phyloP scores from a whole-genome alignment of 2,797 vertebrate genomes.

The Spondyliosoma cantharus region DNA sequence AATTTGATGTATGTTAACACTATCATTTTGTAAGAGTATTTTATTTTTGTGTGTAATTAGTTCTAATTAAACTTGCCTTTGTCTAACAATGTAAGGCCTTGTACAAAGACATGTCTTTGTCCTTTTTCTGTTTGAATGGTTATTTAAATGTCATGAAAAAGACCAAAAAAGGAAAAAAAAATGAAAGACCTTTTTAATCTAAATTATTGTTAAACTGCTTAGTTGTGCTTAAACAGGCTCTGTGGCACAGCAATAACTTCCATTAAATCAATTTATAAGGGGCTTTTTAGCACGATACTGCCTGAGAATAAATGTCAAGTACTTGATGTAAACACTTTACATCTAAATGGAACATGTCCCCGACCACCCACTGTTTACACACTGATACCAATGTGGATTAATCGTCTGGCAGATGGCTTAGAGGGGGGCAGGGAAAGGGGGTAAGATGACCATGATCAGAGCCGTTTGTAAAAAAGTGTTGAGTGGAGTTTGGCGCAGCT shows the following conservation, averaged over 20 bases:
- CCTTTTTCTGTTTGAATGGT: slow-evolving; percentile 29
- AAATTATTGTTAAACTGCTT: background rate
- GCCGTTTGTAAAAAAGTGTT: background rate
- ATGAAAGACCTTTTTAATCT: background rate
- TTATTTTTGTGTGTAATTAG: slow-evolving; percentile 94
- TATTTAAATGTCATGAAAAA: background rate
- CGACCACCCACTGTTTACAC: slow-evolving; percentile 15
- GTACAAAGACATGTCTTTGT: slow-evolving; percentile 59
- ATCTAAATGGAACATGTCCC: slow-evolving; percentile 19
- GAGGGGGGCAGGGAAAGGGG: background rate
- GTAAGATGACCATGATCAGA: background rate
- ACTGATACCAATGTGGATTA: slow-evolving; percentile 34
- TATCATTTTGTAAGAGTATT: slow-evolving; percentile 90
- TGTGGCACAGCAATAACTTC: background rate
- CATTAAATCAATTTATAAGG: background rate
- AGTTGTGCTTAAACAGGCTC: background rate
- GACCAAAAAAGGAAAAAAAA: background rate
- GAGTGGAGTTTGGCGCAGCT: background rate
- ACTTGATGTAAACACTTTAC: slow-evolving; percentile 31
- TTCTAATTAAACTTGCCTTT: slow-evolving; percentile 92
- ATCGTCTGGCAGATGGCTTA: slow-evolving; percentile 35
- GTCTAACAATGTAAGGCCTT: slow-evolving; percentile 81
- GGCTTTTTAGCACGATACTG: background rate
- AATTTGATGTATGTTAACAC: slow-evolving; percentile 89
- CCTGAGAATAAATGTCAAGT: slow-evolving; percentile 1